Base-by-base conservation (phyloP, 2,113 vertebrate genomes). In the Oreochromis aureus region DNA sequence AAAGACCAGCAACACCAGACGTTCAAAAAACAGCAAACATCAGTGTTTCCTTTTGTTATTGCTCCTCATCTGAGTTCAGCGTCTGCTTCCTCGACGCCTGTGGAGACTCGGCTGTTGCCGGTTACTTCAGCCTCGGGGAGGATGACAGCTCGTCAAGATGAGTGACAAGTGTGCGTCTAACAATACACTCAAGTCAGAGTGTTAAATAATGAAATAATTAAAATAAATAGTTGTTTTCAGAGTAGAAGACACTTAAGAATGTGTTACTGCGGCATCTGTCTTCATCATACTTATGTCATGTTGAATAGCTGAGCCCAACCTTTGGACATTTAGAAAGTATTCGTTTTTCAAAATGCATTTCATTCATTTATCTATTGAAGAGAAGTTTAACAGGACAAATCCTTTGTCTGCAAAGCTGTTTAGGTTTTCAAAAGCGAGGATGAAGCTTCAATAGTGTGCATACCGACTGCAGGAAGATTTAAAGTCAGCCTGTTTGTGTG, bases 111-210 rank as follows among this genome's bases (percentile, higher is more conserved):
- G 73, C 6, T 85, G 85, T 55, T 61, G 78, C 34, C n/a, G 7
- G 69, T 88, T 91, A 80, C 83, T 84, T 93, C 83, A 80, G 84
- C 86, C 88, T 81, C 55, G 3, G 82, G 86, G 89, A n/a, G 63
- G 51, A 11, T 86, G 80, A 87, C 81, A 89, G 85, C 89, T 73
- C 39, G 3, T 88, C 88, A 92, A 59, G 22, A 55, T 93, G 91
- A 93, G 58, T 92, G 89, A 93, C 88, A 90, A 19, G 84, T 71
- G 82, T 82, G 88, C 34, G 1, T 83, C 92, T 86, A 59, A 81
- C 61, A 11, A 76, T 15, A 34, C 55, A 61, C 61, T 84, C 6
- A 46, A 55, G 85, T 48, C 3, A 34, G 15, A 53, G 51, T 87
- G 82, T 82, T 59, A 10, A 30, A 80, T 41, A 10, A 19, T 41